Percentiles rank a stretch among this genome's conserved stretches.
Evolutionary conservation across 2,797 vertebrate species (phyloP).

Genomic region (Coregonus sp.): DNA sequence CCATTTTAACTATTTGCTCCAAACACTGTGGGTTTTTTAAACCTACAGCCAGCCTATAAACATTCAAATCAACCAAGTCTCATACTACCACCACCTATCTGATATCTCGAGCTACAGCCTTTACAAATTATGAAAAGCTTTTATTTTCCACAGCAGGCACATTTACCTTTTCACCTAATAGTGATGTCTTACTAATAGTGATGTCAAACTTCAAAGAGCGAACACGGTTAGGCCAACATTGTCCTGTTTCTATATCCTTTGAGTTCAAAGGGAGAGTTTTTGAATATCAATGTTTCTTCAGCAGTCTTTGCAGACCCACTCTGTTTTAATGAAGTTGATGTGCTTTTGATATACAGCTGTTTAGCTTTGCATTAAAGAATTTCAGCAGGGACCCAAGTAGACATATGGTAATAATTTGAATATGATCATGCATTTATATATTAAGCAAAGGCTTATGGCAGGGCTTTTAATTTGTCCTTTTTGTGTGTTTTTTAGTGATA

Average conservation of each 20-base stretch:
- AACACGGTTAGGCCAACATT: constrained; percentile 80
- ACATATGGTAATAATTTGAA: constrained; percentile 29
- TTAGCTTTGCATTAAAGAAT: constrained; percentile 41
- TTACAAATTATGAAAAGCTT: constrained; percentile 78
- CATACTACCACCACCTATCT: constrained; percentile 62
- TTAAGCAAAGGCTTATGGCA: constrained; percentile 40
- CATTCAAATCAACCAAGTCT: constrained; percentile 62
- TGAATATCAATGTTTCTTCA: constrained; percentile 78
- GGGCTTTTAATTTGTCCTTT: constrained; percentile 38
- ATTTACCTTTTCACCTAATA: constrained; percentile 82
- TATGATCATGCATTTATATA: constrained; percentile 28
- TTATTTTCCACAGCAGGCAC: constrained; percentile 77
- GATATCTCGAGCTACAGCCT: constrained; percentile 71
- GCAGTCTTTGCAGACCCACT: constrained; percentile 75
- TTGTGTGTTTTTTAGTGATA: constrained; percentile 58
- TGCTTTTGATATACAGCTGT: constrained; percentile 71
- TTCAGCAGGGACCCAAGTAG: constrained; percentile 42
- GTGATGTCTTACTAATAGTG: constrained; percentile 82
- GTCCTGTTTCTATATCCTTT: constrained; percentile 80
- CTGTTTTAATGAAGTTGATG: constrained; percentile 77
- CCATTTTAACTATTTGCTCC: constrained; percentile 72
- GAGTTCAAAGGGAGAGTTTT: constrained; percentile 83
- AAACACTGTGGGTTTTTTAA: constrained; percentile 63
- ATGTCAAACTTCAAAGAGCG: constrained; percentile 83
- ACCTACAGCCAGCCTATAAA: constrained; percentile 55